Percentiles rank a stretch among this genome's conserved stretches.
Evolutionary conservation across 2,797 vertebrate genomes (phyloP).

Genomic region (Acanthis flammea): DNA sequence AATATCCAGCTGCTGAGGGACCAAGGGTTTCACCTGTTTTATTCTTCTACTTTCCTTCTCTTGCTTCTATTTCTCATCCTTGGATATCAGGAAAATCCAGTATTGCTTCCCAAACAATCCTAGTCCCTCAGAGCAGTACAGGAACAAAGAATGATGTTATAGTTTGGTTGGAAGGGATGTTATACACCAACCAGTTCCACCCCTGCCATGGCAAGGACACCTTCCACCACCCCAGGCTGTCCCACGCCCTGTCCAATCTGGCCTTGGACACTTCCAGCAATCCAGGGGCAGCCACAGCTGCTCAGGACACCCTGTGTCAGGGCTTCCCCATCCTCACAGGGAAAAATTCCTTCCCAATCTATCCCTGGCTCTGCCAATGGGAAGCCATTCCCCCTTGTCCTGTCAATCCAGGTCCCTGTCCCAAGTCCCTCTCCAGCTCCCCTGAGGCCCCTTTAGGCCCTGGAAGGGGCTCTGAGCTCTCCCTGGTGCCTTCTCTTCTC

Average conservation of each 20-base stretch:
- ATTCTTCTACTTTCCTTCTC: not conserved
- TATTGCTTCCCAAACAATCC: not conserved
- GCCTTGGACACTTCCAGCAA: not conserved
- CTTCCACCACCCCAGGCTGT: fast-evolving
- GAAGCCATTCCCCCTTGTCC: not conserved
- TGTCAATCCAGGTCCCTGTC: not conserved
- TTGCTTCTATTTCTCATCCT: not conserved
- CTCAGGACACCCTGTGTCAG: not conserved
- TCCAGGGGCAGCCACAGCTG: not conserved
- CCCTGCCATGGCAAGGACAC: not conserved
- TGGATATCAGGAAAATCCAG: not conserved
- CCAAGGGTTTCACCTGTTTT: not conserved
- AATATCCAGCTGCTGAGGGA: not conserved
- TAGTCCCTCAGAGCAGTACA: not conserved
- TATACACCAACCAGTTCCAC: not conserved
- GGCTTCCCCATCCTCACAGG: fast-evolving
- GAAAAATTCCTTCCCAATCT: not conserved
- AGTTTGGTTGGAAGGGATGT: not conserved
- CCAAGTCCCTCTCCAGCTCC: fast-evolving
- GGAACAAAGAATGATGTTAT: not conserved
- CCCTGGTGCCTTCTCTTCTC: not conserved
- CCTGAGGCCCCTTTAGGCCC: not conserved
- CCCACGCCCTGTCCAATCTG: fast-evolving
- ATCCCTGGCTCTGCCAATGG: fast-evolving
- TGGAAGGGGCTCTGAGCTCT: fast-evolving